These are phyloP conservation scores for Syrphus vitripennis DNA, from an alignment of 2,888 invertebrate genomes.

Conservation along the genomic window DNA sequence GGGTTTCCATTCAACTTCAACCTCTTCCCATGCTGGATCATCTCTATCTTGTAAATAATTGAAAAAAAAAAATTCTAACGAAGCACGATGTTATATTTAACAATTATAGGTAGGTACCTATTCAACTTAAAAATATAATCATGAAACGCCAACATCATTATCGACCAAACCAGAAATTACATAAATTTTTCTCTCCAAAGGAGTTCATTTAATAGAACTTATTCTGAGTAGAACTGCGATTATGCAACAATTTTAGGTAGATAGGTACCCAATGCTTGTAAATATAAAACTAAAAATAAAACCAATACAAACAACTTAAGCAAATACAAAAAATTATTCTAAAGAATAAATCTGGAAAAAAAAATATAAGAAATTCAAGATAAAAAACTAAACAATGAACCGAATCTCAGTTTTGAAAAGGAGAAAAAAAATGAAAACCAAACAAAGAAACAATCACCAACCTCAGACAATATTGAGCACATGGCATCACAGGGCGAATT, in stretches of 20 bases:
- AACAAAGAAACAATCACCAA: conserved; percentile 47
- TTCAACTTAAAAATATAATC: conserved; percentile 2
- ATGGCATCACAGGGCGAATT: conserved; percentile 19
- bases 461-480: conserved; percentile 25
- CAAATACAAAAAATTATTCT: conserved; percentile 40
- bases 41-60: too few relatives aligned
- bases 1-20: too few relatives aligned
- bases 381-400: conserved; percentile 10
- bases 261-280: conserved; percentile 17
- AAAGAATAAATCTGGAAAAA: conserved; percentile 30
- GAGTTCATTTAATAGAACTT: conserved; percentile 49
- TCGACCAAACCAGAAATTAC: conserved; percentile 33
- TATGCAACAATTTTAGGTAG: conserved; percentile 58
- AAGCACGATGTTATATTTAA: not conserved
- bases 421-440: not conserved
- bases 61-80: not conserved
- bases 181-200: conserved; percentile 13
- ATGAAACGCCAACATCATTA: conserved; percentile 30
- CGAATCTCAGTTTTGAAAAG: conserved; percentile 10
- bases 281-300: not conserved
- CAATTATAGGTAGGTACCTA: too few relatives aligned
- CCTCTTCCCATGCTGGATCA: too few relatives aligned
- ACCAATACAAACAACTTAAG: not conserved
- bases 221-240: conserved; percentile 52
- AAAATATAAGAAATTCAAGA: too few relatives aligned